phyloP scores from a whole-genome alignment of 2,797 vertebrate genomes.

The Mionectes olivaceus region DNA sequence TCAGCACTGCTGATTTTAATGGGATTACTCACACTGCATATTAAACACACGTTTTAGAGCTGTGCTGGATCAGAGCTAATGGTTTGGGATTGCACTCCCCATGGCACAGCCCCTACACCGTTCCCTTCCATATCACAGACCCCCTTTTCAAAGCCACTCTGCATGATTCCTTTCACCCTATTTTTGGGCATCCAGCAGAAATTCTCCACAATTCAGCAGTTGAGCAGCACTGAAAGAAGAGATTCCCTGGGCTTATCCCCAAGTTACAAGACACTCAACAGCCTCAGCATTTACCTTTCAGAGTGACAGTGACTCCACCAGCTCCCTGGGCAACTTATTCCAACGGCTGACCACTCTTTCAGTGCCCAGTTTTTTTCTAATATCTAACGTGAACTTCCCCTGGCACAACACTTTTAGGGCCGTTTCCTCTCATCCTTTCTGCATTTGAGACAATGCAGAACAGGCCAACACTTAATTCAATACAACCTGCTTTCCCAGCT shows the following conservation, averaged over 20 bases:
- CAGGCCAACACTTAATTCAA: background rate
- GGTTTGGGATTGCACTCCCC: background rate
- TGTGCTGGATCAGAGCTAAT: background rate
- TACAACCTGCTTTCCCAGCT: background rate
- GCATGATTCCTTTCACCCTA: background rate
- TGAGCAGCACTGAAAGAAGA: background rate
- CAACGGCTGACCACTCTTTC: background rate
- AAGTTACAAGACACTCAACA: background rate
- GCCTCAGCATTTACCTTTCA: fast-evolving
- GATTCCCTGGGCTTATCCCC: background rate
- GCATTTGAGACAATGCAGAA: background rate
- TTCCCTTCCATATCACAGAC: background rate
- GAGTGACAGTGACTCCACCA: background rate
- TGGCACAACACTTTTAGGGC: background rate
- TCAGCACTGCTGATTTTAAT: background rate
- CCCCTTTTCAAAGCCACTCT: background rate
- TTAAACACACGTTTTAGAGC: background rate
- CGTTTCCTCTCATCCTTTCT: background rate
- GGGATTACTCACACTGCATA: background rate
- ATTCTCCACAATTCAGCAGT: background rate
- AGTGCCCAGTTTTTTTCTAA: background rate
- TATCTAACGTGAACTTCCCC: background rate
- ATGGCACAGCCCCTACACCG: background rate
- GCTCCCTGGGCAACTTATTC: background rate
- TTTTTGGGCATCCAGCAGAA: background rate